Percentiles rank a stretch among this genome's conserved stretches.
phyloP scores from a whole-genome alignment of 2,888 invertebrate genomes.

The Cheilosia urbana region DNA sequence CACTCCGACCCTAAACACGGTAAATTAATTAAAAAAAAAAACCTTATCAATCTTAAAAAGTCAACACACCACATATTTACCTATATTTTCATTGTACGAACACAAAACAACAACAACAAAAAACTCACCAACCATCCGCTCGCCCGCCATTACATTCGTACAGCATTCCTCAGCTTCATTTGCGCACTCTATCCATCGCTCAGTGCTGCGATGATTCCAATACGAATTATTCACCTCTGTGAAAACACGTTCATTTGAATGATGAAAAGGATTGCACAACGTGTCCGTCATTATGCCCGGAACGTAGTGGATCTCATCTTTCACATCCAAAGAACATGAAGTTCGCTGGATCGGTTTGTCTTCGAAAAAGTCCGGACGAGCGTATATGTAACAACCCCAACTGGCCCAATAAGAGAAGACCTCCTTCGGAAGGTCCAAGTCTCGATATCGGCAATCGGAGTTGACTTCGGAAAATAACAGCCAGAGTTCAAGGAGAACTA shows the following conservation, averaged over 20 bases:
- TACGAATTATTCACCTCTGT: slow-evolving; percentile 66
- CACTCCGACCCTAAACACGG: background rate
- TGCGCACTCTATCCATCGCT: slow-evolving; percentile 75
- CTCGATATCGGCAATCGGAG: slow-evolving; percentile 70
- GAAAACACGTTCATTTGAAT: slow-evolving; percentile 47
- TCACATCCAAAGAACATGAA: slow-evolving; percentile 26
- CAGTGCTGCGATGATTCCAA: slow-evolving; percentile 51
- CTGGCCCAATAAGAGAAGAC: slow-evolving; percentile 72
- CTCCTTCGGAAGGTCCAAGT: slow-evolving; percentile 60
- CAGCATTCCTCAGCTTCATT: slow-evolving; percentile 76
- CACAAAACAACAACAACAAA: too few relatives aligned
- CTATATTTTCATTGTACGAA: background rate
- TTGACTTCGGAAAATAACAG: slow-evolving; percentile 10
- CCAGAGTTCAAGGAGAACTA: background rate
- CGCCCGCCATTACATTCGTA: slow-evolving; percentile 61
- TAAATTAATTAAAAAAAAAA: slow-evolving; percentile 37
- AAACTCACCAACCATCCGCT: slow-evolving; percentile 35
- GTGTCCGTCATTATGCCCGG: slow-evolving; percentile 63
- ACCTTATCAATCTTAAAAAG: slow-evolving; percentile 33
- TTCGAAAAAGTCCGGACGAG: slow-evolving; percentile 73
- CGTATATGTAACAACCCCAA: slow-evolving; percentile 77
- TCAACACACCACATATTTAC: background rate
- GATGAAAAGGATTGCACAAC: slow-evolving; percentile 68
- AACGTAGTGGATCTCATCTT: slow-evolving; percentile 33
- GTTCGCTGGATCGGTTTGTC: slow-evolving; percentile 43